phyloP scores from a whole-genome alignment of 2,797 vertebrate genomes.

The Silurus lanzhouensis region DNA sequence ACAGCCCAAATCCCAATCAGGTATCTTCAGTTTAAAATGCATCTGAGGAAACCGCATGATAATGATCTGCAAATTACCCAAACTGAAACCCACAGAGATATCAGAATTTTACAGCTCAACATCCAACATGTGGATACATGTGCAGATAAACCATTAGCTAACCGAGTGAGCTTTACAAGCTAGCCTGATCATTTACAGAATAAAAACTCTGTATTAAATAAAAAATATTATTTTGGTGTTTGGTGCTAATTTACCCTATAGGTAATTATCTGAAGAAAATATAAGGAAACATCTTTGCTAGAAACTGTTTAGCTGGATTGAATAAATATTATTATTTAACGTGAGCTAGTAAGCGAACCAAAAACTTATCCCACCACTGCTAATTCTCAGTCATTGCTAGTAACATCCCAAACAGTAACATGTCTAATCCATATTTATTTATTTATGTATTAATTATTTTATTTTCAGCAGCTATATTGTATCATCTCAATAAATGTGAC shows the following conservation, averaged over 20 bases:
- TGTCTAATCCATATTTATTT: neutral
- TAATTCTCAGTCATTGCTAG: neutral
- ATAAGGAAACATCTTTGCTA: neutral
- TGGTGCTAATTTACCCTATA: neutral
- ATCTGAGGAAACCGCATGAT: conserved; percentile 5
- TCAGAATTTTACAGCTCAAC: conserved; percentile 10
- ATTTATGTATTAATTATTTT: neutral
- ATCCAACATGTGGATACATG: conserved; percentile 4
- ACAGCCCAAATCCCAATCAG: conserved; percentile 8
- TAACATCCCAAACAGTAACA: neutral
- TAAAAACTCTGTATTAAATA: neutral
- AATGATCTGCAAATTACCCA: conserved; percentile 35
- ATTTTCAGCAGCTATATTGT: neutral
- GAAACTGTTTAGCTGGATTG: neutral
- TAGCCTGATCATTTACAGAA: neutral
- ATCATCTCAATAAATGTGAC: no score
- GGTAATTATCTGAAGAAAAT: neutral
- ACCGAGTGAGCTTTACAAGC: neutral
- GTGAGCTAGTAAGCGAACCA: neutral
- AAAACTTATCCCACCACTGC: neutral
- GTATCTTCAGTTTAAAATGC: conserved; percentile 30
- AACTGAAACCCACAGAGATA: neutral
- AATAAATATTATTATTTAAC: no score
- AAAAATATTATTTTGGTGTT: neutral
- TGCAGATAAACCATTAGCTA: neutral